Evolutionary conservation across 2,113 vertebrate genomes (phyloP).

Genomic region (Agelaius tricolor): DNA sequence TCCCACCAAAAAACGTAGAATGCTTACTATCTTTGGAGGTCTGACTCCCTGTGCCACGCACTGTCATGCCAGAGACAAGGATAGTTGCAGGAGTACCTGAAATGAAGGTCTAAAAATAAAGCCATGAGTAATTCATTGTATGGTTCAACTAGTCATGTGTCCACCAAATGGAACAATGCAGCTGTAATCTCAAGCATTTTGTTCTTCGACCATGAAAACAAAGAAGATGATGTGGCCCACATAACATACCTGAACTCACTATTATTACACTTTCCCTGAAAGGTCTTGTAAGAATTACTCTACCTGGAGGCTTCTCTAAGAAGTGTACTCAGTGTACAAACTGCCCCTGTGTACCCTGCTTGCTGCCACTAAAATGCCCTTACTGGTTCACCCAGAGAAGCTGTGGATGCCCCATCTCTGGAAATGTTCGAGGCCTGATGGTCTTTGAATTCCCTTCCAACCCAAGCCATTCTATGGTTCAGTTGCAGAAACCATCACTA

Average conservation of each 20-base stretch:
- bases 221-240: background rate
- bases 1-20: background rate
- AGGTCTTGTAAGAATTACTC: background rate
- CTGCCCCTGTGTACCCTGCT: background rate
- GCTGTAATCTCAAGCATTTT: constrained; percentile 14
- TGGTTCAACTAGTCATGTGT: background rate
- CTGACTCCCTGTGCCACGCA: background rate
- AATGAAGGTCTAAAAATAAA: constrained; percentile 40
- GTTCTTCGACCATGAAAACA: background rate
- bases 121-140: constrained; percentile 14
- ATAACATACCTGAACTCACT: background rate
- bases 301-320: background rate
- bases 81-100: constrained; percentile 15
- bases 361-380: background rate
- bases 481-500: background rate
- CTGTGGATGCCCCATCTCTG: background rate
- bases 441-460: background rate
- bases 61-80: background rate
- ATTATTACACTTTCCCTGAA: background rate
- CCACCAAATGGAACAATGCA: constrained; percentile 6
- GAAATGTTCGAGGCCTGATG: background rate
- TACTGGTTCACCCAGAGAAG: background rate
- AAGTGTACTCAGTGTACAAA: background rate
- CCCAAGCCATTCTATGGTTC: background rate
- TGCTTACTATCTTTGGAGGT: constrained; percentile 23